Conservation (phyloP, 2,113 vertebrate genomes). For the Myotis brandtii region DNA sequence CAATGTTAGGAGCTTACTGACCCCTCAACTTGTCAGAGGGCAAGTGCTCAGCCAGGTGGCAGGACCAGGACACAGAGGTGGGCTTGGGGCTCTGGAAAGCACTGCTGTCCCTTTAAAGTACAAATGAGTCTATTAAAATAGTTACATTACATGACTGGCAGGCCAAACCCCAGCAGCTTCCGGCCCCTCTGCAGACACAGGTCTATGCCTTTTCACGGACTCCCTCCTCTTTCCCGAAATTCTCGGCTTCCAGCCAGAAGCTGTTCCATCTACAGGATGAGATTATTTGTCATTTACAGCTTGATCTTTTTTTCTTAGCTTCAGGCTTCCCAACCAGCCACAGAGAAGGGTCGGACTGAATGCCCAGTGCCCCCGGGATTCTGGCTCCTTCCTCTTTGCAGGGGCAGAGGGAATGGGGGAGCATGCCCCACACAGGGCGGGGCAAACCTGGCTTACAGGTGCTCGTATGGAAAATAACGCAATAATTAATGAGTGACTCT, state of each 20-base stretch:
- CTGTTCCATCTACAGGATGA: not conserved
- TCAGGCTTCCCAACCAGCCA: not conserved
- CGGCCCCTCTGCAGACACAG: not conserved
- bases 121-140: not conserved
- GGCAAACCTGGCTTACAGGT: not conserved
- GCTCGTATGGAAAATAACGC: not conserved
- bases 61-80: too few relatives aligned
- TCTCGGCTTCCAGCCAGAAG: too few relatives aligned
- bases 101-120: not conserved
- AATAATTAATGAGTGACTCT: not conserved
- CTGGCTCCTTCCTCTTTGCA: not conserved
- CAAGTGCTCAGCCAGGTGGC: not conserved
- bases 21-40: accelerated
- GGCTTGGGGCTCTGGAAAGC: not conserved
- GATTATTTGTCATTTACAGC: not conserved
- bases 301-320: not conserved
- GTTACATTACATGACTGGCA: not conserved
- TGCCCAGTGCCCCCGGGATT: not conserved
- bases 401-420: not conserved
- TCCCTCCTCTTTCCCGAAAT: too few relatives aligned
- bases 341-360: not conserved
- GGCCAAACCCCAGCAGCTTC: not conserved
- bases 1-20: not conserved
- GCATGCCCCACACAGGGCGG: not conserved
- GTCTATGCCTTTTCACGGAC: not conserved